These are phyloP conservation scores for Triplophysa rosa DNA, from an alignment of 2,113 vertebrate species.

Conservation along the genomic window DNA sequence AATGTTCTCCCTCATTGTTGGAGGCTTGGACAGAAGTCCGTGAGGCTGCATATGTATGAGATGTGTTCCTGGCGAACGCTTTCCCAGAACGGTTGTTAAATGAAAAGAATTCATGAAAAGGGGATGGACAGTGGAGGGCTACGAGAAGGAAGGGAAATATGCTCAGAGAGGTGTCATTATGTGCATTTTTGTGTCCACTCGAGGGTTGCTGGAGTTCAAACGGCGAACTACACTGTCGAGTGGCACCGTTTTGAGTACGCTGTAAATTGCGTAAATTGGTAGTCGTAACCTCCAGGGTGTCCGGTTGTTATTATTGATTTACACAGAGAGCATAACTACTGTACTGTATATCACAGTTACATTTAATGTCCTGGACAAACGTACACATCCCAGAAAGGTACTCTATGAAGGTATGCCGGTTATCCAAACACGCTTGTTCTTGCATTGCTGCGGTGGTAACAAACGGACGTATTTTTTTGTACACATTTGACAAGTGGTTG, in stretches of 20 bases:
- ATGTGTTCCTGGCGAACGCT: slow-evolving; percentile 27
- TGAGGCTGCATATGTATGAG: slow-evolving; percentile 47
- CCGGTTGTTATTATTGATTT: not conserved
- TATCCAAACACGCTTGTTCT: too few relatives aligned
- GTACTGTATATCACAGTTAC: not conserved
- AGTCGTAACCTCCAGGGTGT: not conserved
- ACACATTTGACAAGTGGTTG: too few relatives aligned
- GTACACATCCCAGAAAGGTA: not conserved
- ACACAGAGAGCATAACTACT: not conserved
- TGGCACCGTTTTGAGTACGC: slow-evolving; percentile 40
- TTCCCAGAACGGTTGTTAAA: slow-evolving; percentile 31
- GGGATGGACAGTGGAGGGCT: slow-evolving; percentile 2
- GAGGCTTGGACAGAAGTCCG: slow-evolving; percentile 14
- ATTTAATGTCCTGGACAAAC: not conserved
- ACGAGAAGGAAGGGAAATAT: not conserved
- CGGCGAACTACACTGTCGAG: slow-evolving; percentile 32
- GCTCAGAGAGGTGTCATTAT: slow-evolving; percentile 42
- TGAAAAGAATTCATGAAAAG: slow-evolving; percentile 15
- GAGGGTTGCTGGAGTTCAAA: slow-evolving; percentile 42
- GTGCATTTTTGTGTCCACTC: slow-evolving; percentile 43
- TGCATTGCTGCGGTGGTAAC: too few relatives aligned
- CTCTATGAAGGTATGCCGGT: too few relatives aligned
- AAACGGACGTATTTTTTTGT: too few relatives aligned
- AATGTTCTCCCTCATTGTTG: slow-evolving; percentile 35
- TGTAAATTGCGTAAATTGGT: slow-evolving; percentile 30